These are phyloP conservation scores for Poecile atricapillus DNA, from an alignment of 2,113 vertebrate species.

Conservation along the genomic window DNA sequence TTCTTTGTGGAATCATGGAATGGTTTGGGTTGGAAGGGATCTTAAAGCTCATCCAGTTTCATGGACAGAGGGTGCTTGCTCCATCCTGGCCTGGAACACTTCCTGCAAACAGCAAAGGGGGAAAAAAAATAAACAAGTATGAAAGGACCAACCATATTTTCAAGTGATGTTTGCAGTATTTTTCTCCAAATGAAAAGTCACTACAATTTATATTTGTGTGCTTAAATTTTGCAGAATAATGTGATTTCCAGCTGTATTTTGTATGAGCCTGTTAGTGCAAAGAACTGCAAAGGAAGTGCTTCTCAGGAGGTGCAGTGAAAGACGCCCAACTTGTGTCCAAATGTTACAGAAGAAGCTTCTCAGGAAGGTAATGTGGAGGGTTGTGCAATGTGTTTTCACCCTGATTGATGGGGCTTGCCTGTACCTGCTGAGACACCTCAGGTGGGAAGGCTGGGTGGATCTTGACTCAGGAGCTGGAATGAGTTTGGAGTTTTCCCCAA, in stretches of 20 bases:
- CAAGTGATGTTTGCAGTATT: background rate
- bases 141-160: background rate
- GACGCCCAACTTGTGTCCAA: background rate
- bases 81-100: background rate
- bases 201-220: no score
- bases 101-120: background rate
- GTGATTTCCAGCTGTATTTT: background rate
- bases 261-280: no score
- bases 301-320: background rate
- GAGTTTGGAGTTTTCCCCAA: background rate
- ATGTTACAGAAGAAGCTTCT: background rate
- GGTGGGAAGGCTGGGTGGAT: background rate
- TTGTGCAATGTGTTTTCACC: constrained; percentile 44
- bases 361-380: background rate
- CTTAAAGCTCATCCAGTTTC: background rate
- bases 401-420: background rate
- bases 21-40: background rate
- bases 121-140: background rate
- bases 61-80: background rate
- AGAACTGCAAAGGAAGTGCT: background rate
- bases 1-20: background rate
- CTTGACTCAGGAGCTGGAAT: background rate
- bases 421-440: background rate
- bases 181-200: background rate
- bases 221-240: background rate